These are phyloP conservation scores for Hemitrygon akajei DNA, from an alignment of 2,797 vertebrate genomes.

Conservation along the genomic window DNA sequence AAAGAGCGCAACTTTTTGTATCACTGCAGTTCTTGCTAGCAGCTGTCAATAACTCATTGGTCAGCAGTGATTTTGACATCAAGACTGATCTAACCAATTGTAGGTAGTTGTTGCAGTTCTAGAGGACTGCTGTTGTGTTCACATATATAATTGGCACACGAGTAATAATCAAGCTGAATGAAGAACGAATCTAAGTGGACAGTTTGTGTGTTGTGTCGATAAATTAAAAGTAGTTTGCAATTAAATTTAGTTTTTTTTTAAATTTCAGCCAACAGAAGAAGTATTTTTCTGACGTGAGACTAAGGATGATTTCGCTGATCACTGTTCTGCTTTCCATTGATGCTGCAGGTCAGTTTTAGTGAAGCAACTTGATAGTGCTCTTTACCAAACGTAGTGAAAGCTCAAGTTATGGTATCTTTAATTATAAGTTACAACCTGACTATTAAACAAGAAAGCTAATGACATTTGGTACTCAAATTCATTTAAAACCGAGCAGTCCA, in stretches of 20 bases:
- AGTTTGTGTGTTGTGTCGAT: background rate
- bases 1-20: background rate
- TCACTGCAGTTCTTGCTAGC: background rate
- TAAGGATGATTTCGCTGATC: background rate
- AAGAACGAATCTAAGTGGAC: background rate
- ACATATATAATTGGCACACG: slow-evolving; percentile 9
- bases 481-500: background rate
- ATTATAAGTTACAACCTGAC: background rate
- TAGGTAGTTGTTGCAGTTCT: background rate
- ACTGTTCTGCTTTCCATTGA: slow-evolving; percentile 13
- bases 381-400: background rate
- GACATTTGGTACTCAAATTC: background rate
- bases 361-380: background rate
- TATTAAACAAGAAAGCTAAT: background rate
- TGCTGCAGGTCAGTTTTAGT: slow-evolving; percentile 24
- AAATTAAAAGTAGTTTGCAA: background rate
- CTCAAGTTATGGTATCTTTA: background rate
- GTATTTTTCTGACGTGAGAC: background rate
- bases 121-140: background rate
- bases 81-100: slow-evolving; percentile 21
- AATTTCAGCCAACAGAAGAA: background rate
- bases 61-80: background rate
- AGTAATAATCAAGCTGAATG: background rate
- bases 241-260: background rate
- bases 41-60: background rate